Evolutionary conservation across 2,113 vertebrate genomes (phyloP), one percentile per base, ranked within the genome.

Genomic region (Catharus minimus): DNA sequence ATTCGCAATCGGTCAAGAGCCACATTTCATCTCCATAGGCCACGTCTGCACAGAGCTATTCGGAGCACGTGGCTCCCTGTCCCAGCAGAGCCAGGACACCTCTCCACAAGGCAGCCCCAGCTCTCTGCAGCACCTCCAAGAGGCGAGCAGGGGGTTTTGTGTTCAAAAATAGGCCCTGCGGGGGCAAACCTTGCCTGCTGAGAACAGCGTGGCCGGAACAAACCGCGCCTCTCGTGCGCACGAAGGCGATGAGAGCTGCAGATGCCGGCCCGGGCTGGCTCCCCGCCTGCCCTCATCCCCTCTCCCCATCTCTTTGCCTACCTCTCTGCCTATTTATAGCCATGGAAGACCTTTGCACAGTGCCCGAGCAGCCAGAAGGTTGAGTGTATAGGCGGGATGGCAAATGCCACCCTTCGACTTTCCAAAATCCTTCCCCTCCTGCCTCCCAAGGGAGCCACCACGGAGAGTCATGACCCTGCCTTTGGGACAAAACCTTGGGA

Each of bases 1-100:
- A 95, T 93, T 94, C 41, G 9, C 94, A 94, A 84, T 94, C 64
- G 84, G 94, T 92, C 94, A 95, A 95, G 95, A 96, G 95, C 64
- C 86, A 49, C 92, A 73, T 95, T 94, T 93, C 78, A 92, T 93
- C 87, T 87, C 84, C 77, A 1, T 8, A n/a, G 86, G 79, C 91
- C 93, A 84, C 27, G 78, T 87, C 87, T 85, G 82, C 90, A 66
- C 69, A 12, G 56, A 94, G 84, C 89, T 82, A 88, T 95, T 93
- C 0, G 0, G 75, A 88, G 83, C 83, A 77, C 61, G 76, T 81
- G 86, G 80, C 92, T 52, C 14, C 3, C 1, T 0, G 20, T 82
- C 90, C 87, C 7, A 18, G 71, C 72, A 77, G 47, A 3, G 6
- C 46, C 6, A 3, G 41, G 66, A 64, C 77, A 88, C 60, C 56